These are phyloP conservation scores for Drosophila albomicans DNA, from an alignment of 1,140 invertebrate genomes.

Conservation along the genomic window DNA sequence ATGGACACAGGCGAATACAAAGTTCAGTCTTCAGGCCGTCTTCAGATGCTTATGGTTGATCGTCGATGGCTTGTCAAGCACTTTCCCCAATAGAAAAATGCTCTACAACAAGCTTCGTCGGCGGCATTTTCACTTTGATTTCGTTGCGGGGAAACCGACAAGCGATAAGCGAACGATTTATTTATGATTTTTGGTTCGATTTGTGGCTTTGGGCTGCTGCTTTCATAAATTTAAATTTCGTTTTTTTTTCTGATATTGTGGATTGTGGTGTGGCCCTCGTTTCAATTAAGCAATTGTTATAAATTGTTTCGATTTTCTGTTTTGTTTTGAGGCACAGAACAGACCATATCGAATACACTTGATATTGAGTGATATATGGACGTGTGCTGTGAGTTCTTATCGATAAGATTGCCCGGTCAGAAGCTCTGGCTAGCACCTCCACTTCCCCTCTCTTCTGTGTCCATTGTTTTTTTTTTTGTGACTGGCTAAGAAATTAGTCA, in stretches of 20 bases:
- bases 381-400: constrained; percentile 18
- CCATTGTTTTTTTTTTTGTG: constrained; percentile 9
- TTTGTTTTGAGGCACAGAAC: background rate
- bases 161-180: constrained; percentile 77
- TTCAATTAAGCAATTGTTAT: constrained; percentile 82
- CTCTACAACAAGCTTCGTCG: background rate
- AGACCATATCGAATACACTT: constrained; percentile 54
- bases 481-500: constrained; percentile 69
- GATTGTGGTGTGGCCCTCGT: constrained; percentile 39
- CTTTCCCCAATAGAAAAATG: constrained; percentile 62
- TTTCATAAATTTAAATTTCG: constrained; percentile 80
- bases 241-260: background rate
- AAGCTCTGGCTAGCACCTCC: background rate
- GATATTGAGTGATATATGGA: constrained; percentile 73
- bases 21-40: constrained; percentile 21
- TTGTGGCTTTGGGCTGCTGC: constrained; percentile 58
- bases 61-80: constrained; percentile 35
- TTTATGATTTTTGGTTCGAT: constrained; percentile 79
- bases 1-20: constrained; percentile 26
- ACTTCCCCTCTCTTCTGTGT: constrained; percentile 17
- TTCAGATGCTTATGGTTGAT: constrained; percentile 15
- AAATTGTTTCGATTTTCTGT: constrained; percentile 67
- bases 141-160: constrained; percentile 19
- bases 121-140: constrained; percentile 73
- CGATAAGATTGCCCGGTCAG: constrained; percentile 43